Evolutionary conservation across 2,888 invertebrate species (phyloP), one percentile per base, ranked within the genome.

Genomic region (Mantis religiosa): DNA sequence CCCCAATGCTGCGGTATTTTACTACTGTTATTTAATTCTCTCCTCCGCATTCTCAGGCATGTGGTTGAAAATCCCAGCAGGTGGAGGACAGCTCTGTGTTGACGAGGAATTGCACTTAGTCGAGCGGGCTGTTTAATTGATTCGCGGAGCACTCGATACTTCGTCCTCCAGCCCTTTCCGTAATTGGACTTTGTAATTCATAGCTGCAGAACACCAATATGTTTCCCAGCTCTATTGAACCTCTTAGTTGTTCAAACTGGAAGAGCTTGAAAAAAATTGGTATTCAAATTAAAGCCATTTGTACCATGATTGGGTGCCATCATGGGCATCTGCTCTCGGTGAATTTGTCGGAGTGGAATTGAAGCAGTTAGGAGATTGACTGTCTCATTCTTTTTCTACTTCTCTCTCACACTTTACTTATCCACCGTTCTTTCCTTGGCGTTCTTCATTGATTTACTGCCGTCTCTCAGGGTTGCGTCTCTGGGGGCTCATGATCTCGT

Each of bases 101-200:
- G 47, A 85, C 85, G 25, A 85, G 85, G 47, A 85, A 85, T 41
- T 14, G 85, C 85, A 85, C 85, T 85, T 85, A 85, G 85, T 85
- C 47, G 34, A 12, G 30, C 14, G 27, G n/a, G 47, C 47, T 85
- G 12, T 12, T 41, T 85, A 85, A 85, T 85, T 85, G 85, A 85
- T 85, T 85, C 25, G 85, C 47, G 54, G 27, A 41, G 54, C 54
- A 71, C 20, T 71, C 54, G 54, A 71, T 20, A 71, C 1, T 71
- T 71, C 54, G 54, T 71, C 54, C 54, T 71, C 12, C 54, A 71
- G 3, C 20, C 54, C 15, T 71, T 20, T 20, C 54, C 20, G 85
- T 84, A 84, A 84, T 84, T 84, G 30, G 30, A 12, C 30, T 84
- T 84, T 34, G 84, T 34, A 84, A 84, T 84, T 84, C 84, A 84